Evolutionary conservation across 2,888 invertebrate genomes (phyloP).

Genomic region (Lymantria monacha): DNA sequence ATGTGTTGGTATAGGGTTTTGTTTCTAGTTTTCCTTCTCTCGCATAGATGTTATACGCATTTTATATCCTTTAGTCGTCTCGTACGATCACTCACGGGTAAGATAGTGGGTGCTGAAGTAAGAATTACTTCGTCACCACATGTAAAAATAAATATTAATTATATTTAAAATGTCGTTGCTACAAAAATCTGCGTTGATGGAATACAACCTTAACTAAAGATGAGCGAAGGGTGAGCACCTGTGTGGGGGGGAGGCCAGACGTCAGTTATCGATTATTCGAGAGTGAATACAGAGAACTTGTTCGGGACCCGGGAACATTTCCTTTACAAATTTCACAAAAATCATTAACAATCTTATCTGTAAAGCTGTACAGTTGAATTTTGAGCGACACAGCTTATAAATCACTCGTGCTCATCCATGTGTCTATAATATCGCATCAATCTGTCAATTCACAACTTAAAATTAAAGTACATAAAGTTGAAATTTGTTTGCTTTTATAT

Average conservation of each 20-base stretch:
- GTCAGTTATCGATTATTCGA: constrained; percentile 81
- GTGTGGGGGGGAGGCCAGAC: constrained; percentile 68
- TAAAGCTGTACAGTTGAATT: constrained; percentile 42
- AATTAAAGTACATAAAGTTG: constrained; percentile 34
- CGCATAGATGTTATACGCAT: too few species aligned
- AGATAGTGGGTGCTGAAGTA: too few species aligned
- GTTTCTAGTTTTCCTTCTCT: too few species aligned
- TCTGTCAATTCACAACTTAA: constrained; percentile 46
- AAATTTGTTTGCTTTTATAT: constrained; percentile 27
- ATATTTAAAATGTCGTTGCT: too few species aligned
- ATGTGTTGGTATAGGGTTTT: too few species aligned
- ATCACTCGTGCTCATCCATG: constrained; percentile 61
- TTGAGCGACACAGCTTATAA: constrained; percentile 38
- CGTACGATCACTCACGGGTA: too few species aligned
- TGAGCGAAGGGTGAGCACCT: constrained; percentile 57
- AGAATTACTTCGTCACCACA: too few species aligned
- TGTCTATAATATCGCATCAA: constrained; percentile 50
- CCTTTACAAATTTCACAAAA: constrained; percentile 45
- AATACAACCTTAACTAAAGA: constrained; percentile 43
- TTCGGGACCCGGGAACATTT: constrained; percentile 60
- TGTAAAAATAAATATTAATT: too few species aligned
- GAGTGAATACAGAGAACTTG: constrained; percentile 67
- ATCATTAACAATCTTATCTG: constrained; percentile 48
- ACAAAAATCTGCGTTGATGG: constrained; percentile 9
- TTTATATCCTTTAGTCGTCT: too few species aligned